A percentile compares a stretch with the other conserved stretches of the same genome.
Evolutionary conservation across 2,888 invertebrate species (phyloP).

Genomic region (Neria commutata): DNA sequence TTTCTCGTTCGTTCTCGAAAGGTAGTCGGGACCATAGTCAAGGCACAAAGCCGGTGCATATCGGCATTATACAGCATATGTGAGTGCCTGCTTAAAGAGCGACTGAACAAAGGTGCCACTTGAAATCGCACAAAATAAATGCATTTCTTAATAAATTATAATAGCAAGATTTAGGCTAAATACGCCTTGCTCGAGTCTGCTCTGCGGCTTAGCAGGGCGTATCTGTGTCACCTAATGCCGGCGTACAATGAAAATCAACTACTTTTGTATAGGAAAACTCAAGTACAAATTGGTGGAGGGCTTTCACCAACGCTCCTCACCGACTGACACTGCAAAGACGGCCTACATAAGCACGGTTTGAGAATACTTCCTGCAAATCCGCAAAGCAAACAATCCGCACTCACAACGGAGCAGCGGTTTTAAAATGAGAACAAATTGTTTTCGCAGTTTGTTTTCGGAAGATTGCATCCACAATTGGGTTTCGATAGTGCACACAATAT

Average conservation of each 20-base stretch:
- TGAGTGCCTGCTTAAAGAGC: background rate
- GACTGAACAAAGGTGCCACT: background rate
- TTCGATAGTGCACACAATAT: background rate
- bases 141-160: background rate
- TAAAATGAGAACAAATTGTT: background rate
- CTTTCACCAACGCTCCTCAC: background rate
- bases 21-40: background rate
- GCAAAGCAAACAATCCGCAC: background rate
- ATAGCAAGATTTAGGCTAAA: background rate
- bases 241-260: conserved; percentile 52
- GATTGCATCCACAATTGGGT: conserved; percentile 11
- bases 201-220: conserved; percentile 39
- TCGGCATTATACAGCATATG: background rate
- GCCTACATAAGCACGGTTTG: conserved; percentile 23
- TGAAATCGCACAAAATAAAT: background rate
- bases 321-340: background rate
- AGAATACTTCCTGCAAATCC: conserved; percentile 24
- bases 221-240: conserved; percentile 53
- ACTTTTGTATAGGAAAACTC: conserved; percentile 39
- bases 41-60: background rate
- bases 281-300: conserved; percentile 46
- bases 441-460: conserved; percentile 45
- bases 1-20: background rate
- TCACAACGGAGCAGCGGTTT: background rate
- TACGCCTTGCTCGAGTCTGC: no score